Base-by-base conservation (phyloP, 2,113 vertebrate species). In the Oxyruncus cristatus region DNA sequence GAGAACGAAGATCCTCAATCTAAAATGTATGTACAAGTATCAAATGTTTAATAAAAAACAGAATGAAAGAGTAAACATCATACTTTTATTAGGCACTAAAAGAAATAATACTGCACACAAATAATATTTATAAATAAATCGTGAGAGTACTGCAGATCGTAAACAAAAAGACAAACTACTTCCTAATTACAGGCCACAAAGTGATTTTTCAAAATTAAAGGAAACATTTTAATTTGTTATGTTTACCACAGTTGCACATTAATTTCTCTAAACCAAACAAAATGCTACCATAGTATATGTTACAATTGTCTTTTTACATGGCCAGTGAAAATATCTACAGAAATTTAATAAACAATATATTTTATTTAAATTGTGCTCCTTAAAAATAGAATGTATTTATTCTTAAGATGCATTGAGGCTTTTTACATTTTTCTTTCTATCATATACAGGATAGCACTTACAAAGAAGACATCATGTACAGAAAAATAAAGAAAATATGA, bases 1-100 rank as follows among this genome's bases (percentile, higher is more conserved):
- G 98, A 22, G 96, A 95, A 20, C 96, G 98, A 92, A 99, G 98
- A 84, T 98, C 98, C 83, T 99, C 98, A 93, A 99, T 97, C 99
- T 99, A 95, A 95, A 95, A 93, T 12, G 26, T 6, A 44, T 8
- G 23, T 28, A 81, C 20, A 93, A 83, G 28, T 46, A 74, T 41
- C n/a, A 94, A 53, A 44, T 15, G 17, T 37, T 94, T 83, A 55
- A 88, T 24, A 72, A 72, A 78, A 91, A 75, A 28, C 27, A 85
- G 14, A 90, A 19, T 14, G 32, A 50, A 96, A 89, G 68, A 88
- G 63, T 78, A 63, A 97, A 76, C 37, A 77, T 4, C 3, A 2
- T 52, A 33, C 35, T 90, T 82, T 11, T 32, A 56, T 33, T 39
- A 85, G 86, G 72, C 1, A 6, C n/a, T 50, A 82, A 53, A 84